These are phyloP conservation scores for Megalurothrips usitatus DNA, from an alignment of 2,888 invertebrate species.

Conservation along the genomic window DNA sequence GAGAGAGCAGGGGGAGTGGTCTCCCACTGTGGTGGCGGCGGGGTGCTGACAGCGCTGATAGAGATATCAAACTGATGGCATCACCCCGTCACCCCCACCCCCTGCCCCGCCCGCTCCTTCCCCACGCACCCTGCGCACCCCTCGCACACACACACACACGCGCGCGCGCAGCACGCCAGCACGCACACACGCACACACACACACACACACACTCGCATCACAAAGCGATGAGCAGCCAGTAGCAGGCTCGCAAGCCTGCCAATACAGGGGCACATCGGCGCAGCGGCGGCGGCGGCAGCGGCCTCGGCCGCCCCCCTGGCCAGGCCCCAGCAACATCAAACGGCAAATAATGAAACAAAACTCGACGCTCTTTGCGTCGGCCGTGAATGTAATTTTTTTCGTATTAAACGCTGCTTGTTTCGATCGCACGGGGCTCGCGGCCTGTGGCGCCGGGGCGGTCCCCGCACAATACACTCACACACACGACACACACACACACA, in stretches of 20 bases:
- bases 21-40: slow-evolving; percentile 21
- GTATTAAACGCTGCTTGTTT: slow-evolving; percentile 5
- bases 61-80: slow-evolving; percentile 24
- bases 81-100: slow-evolving; percentile 20
- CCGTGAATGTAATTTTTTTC: background rate
- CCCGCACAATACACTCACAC: too few species aligned
- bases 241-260: slow-evolving; percentile 1
- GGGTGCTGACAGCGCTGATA: slow-evolving; percentile 24
- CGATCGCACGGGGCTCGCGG: background rate
- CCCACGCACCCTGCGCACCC: slow-evolving; percentile 25
- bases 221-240: slow-evolving; percentile 2
- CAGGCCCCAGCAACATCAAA: background rate
- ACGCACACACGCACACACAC: slow-evolving; percentile 28
- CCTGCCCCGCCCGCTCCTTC: slow-evolving; percentile 30
- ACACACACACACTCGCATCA: slow-evolving; percentile 17
- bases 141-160: slow-evolving; percentile 27
- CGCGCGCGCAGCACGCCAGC: slow-evolving; percentile 11
- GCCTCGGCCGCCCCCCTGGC: background rate
- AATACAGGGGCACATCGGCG: background rate
- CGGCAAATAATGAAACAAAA: slow-evolving; percentile 16
- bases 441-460: background rate
- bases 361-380: background rate
- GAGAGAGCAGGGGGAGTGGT: slow-evolving; percentile 13
- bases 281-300: background rate
- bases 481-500: too few species aligned